Percentiles rank a stretch among this genome's conserved stretches.
Evolutionary conservation across 2,888 invertebrate species (phyloP).

Genomic region (Sialis fuliginosa): DNA sequence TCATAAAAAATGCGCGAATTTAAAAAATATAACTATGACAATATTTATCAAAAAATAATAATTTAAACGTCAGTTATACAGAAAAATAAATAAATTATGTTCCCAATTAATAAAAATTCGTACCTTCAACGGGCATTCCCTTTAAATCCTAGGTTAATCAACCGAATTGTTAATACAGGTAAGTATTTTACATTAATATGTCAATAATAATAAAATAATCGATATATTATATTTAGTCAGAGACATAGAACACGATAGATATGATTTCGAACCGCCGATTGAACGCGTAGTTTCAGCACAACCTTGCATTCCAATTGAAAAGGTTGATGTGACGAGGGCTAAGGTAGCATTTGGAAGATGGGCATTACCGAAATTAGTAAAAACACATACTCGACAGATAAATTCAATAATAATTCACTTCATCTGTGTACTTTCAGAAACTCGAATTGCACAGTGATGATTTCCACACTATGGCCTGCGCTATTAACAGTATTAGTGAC

Average conservation of each 20-base stretch:
- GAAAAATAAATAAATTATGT: no score
- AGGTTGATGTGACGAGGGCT: slow-evolving; percentile 24
- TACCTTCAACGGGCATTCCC: slow-evolving; percentile 19
- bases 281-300: slow-evolving; percentile 22
- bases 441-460: slow-evolving; percentile 23
- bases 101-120: slow-evolving; percentile 20
- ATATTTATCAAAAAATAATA: no score
- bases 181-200: slow-evolving; percentile 5
- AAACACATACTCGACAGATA: slow-evolving; percentile 3
- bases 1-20: no score
- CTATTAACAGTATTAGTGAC: slow-evolving; percentile 26
- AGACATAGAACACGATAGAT: slow-evolving; percentile 14
- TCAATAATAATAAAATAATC: background rate
- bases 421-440: slow-evolving; percentile 16
- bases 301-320: slow-evolving; percentile 23
- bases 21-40: no score
- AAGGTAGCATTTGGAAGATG: slow-evolving; percentile 24
- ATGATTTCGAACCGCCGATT: slow-evolving; percentile 19
- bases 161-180: slow-evolving; percentile 21
- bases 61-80: no score
- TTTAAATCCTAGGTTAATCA: slow-evolving; percentile 21
- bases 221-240: slow-evolving; percentile 13
- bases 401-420: background rate
- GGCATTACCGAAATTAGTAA: slow-evolving; percentile 26
- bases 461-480: slow-evolving; percentile 19